Base-by-base conservation (phyloP, 2,888 invertebrate genomes). In the Caenorhabditis doughertyi region DNA sequence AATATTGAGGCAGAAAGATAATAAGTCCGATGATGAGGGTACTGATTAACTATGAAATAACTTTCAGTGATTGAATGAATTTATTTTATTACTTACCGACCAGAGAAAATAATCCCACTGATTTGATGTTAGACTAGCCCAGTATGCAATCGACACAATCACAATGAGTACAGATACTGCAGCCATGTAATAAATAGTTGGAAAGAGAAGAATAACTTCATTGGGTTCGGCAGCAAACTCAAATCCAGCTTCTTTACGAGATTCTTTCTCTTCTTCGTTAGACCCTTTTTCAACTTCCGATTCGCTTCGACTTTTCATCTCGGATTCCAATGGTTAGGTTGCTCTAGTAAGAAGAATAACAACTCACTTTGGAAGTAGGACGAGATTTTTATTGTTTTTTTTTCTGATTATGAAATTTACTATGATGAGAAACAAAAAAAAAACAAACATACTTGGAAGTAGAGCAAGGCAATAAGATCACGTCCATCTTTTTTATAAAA, bases 1-100 rank as follows among this genome's bases (percentile, higher is more conserved):
- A 76, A 39, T 44, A 64, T 8, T 76, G 67, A 35, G 74, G 74
- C 21, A 76, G 44, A 51, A 76, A 67, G 13, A 67, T 21, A 39
- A 76, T 58, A 35, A 76, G 39, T 8, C 35, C 23, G 25, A 67
- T 44, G 44, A 32, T 39, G n/a, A 58, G 18, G 7, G 74, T 56
- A 23, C 29, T 7, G n/a, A 64, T 2, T 11, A 47, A 39, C 58
- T 58, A n/a, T n/a, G n/a, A n/a, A n/a, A n/a, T n/a, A 32, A 65
- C 32, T 29, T 16, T 2, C 4, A 32, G 9, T 13, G 11, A 39
- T 9, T 9, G 16, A 13, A n/a, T n/a, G n/a, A n/a, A n/a, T n/a
- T 2, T 11, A 9, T 39, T 11, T 39, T 23, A 3, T n/a, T 11
- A 35, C 0, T 23, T n/a, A 13, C 64, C 47, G 3, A 49, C 71